These are phyloP conservation scores for Crax fasciolata DNA, from an alignment of 2,797 vertebrate species.

Conservation along the genomic window DNA sequence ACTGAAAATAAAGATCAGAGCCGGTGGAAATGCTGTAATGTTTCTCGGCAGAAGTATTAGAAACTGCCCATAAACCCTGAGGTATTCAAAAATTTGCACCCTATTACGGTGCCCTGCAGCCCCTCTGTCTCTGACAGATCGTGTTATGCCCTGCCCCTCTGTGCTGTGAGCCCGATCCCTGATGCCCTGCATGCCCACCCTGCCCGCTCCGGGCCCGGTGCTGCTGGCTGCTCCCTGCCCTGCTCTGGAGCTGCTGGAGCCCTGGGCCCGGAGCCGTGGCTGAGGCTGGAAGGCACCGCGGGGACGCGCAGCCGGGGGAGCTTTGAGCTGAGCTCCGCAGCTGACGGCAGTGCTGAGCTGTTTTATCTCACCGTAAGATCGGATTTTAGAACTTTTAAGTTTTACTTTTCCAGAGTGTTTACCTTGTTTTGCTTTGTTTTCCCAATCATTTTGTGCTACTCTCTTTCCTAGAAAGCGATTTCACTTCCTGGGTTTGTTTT, in stretches of 20 bases:
- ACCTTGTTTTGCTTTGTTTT: background rate
- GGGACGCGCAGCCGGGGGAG: background rate
- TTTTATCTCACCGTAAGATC: background rate
- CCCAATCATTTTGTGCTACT: background rate
- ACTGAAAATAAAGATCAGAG: conserved; percentile 83
- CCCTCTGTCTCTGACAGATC: background rate
- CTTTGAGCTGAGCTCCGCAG: background rate
- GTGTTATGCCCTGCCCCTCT: conserved; percentile 30
- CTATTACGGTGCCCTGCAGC: conserved; percentile 60
- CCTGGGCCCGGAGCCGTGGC: background rate
- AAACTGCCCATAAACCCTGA: conserved; percentile 75
- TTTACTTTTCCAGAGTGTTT: background rate
- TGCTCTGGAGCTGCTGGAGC: background rate
- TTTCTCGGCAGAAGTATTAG: conserved; percentile 80
- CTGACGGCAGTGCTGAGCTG: background rate
- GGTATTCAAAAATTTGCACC: conserved; percentile 79
- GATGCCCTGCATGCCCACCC: background rate
- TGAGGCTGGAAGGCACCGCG: background rate
- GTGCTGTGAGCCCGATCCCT: background rate
- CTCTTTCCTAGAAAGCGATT: background rate
- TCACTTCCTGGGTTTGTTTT: background rate
- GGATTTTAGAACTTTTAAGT: background rate
- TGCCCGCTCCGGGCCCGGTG: background rate
- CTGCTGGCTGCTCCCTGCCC: background rate
- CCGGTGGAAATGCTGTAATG: conserved; percentile 78